A percentile compares a stretch with the other conserved stretches of the same genome.
phyloP scores from a whole-genome alignment of 2,888 invertebrate genomes.

The Nemurella pictetii region DNA sequence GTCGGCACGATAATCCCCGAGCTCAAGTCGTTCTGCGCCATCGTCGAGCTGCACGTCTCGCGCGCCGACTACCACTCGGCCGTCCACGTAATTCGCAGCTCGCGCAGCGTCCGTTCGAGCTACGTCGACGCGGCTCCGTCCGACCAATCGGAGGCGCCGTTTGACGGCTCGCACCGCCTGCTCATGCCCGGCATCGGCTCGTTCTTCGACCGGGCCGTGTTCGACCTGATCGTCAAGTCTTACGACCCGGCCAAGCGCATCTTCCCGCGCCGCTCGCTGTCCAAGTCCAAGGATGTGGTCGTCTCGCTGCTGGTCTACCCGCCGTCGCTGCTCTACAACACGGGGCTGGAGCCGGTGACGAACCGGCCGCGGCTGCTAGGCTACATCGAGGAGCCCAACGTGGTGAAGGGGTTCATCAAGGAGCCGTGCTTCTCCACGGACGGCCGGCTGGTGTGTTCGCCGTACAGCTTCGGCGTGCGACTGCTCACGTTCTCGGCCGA shows the following conservation, averaged over 20 bases:
- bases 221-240: not conserved
- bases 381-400: slow-evolving; percentile 83
- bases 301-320: not conserved
- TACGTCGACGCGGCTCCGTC: not conserved
- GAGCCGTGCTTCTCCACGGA: slow-evolving; percentile 90
- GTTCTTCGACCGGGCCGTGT: not conserved
- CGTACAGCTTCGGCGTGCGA: slow-evolving; percentile 84
- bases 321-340: not conserved
- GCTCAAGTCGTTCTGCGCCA: not conserved
- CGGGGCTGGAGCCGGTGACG: slow-evolving; percentile 26
- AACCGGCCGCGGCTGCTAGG: slow-evolving; percentile 80
- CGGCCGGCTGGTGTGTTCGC: slow-evolving; percentile 87
- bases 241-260: not conserved
- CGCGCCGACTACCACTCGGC: not conserved
- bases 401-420: slow-evolving; percentile 90
- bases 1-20: not conserved
- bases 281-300: not conserved
- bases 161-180: not conserved
- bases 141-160: not conserved
- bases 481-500: slow-evolving; percentile 76
- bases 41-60: not conserved
- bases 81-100: not conserved
- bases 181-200: not conserved
- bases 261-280: not conserved
- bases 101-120: not conserved